Evolutionary conservation across 2,888 invertebrate genomes (phyloP).

Genomic region (Lepetodrilus schrolli): DNA sequence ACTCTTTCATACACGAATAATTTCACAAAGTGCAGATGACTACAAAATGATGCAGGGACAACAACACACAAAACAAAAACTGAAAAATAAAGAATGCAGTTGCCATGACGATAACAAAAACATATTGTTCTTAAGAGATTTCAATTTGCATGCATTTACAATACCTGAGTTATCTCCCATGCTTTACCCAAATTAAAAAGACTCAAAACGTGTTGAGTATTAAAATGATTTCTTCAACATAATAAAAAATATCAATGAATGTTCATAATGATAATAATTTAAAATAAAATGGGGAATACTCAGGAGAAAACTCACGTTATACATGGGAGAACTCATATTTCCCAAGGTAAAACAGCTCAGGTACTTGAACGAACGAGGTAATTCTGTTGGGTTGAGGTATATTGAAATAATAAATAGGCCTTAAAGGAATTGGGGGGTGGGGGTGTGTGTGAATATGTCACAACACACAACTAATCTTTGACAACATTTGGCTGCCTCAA

Average conservation of each 20-base stretch:
- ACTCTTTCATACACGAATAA: not conserved
- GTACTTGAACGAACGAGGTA: constrained; percentile 29
- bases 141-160: constrained; percentile 17
- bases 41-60: not conserved
- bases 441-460: too few species aligned
- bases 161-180: not conserved
- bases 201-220: too few species aligned
- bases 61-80: not conserved
- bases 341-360: not conserved
- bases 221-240: too few species aligned
- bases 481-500: too few species aligned
- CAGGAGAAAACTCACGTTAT: too few species aligned
- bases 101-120: constrained; percentile 13
- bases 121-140: not conserved
- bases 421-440: too few species aligned
- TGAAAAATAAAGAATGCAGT: not conserved
- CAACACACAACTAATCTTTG: too few species aligned
- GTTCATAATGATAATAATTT: too few species aligned
- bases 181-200: too few species aligned
- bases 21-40: not conserved
- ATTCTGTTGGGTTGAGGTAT: constrained; percentile 32
- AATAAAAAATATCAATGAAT: too few species aligned
- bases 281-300: too few species aligned
- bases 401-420: constrained; percentile 30
- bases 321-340: too few species aligned